A percentile compares a stretch with the other conserved stretches of the same genome.
These are phyloP conservation scores for Gymnothorax javanicus DNA, from an alignment of 2,797 vertebrate genomes.

Conservation along the genomic window DNA sequence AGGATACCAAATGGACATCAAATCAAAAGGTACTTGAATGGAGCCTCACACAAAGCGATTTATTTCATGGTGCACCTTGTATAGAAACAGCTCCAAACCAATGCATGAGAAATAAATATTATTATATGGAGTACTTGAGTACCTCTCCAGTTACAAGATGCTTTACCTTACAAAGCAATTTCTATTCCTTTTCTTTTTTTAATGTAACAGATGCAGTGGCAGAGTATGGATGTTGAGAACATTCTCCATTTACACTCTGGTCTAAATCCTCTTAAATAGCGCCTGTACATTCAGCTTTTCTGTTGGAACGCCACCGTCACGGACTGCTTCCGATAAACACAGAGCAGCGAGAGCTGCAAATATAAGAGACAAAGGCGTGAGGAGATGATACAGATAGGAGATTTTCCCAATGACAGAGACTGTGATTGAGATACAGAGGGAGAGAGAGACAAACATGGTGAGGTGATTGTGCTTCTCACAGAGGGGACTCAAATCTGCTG, in stretches of 20 bases:
- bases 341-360: not conserved
- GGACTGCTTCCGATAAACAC: not conserved
- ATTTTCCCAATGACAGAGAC: not conserved
- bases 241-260: not conserved
- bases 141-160: too few relatives aligned
- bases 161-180: too few relatives aligned
- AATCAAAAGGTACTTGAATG: too few relatives aligned
- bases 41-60: too few relatives aligned
- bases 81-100: too few relatives aligned
- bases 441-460: not conserved
- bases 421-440: not conserved
- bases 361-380: not conserved
- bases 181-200: too few relatives aligned
- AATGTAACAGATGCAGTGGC: not conserved
- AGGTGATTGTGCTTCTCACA: not conserved
- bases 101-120: too few relatives aligned
- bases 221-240: not conserved
- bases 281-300: not conserved
- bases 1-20: too few relatives aligned
- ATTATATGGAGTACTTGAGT: too few relatives aligned
- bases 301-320: not conserved
- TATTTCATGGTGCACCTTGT: too few relatives aligned
- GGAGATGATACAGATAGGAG: not conserved
- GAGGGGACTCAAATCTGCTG: constrained; percentile 15
- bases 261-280: not conserved